A percentile compares a stretch with the other conserved stretches of the same genome.
Evolutionary conservation across 2,797 vertebrate species (phyloP).

Genomic region (Myotis pilosus): DNA sequence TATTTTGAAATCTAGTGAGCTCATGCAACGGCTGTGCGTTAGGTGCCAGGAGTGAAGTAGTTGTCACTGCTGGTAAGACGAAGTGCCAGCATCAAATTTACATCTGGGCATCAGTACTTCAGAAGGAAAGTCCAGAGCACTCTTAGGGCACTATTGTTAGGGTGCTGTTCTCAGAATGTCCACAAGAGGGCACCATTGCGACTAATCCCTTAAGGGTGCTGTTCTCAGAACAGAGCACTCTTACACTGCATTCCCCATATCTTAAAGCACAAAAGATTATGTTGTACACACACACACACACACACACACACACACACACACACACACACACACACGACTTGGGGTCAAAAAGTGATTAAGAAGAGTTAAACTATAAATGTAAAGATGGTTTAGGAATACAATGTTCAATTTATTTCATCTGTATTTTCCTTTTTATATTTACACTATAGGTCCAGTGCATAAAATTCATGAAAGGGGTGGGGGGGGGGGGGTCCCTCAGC

Average conservation of each 20-base stretch:
- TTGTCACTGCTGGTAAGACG: conserved; percentile 43
- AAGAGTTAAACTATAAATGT: background rate
- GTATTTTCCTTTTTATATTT: background rate
- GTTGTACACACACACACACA: background rate
- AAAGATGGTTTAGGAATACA: background rate
- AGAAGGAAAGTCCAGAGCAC: background rate
- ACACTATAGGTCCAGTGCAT: background rate
- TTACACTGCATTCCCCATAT: background rate
- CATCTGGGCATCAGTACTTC: background rate
- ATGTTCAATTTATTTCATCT: background rate
- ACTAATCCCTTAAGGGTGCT: no score
- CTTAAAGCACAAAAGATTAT: background rate
- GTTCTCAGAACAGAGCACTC: no score
- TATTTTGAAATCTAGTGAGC: background rate
- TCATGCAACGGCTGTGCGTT: background rate
- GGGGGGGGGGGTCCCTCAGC: no score
- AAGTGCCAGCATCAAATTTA: background rate
- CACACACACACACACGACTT: background rate
- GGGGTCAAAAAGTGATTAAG: background rate
- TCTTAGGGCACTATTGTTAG: no score
- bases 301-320: background rate
- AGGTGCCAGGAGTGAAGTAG: background rate
- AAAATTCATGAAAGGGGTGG: no score
- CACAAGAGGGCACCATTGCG: no score
- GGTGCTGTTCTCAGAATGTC: no score